Conservation (phyloP, 2,113 vertebrate genomes). For the Loxodonta africana region DNA sequence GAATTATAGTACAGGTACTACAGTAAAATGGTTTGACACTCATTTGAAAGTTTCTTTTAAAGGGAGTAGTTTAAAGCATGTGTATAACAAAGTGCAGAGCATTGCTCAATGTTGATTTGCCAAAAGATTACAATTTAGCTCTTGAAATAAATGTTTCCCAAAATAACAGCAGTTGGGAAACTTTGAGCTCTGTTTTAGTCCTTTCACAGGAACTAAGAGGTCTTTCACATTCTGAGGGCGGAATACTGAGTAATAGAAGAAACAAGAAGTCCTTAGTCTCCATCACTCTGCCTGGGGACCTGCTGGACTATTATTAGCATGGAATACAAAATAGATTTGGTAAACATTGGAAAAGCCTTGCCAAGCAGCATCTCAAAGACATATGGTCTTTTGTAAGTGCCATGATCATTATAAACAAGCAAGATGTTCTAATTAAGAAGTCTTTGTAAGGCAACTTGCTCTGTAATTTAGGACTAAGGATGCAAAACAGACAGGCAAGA, state of each 20-base stretch:
- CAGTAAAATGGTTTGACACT: neutral
- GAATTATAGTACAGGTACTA: neutral
- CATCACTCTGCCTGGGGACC: slow-evolving; percentile 78
- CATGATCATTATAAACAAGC: neutral
- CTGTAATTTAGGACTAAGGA: slow-evolving; percentile 65
- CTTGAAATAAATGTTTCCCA: slow-evolving; percentile 86
- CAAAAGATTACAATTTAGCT: slow-evolving; percentile 80
- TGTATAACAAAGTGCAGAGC: slow-evolving; percentile 64
- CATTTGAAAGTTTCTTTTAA: slow-evolving; percentile 45
- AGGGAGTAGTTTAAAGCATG: slow-evolving; percentile 53
- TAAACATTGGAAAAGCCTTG: slow-evolving; percentile 88
- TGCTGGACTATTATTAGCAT: slow-evolving; percentile 88
- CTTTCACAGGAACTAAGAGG: slow-evolving; percentile 87
- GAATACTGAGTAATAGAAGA: slow-evolving; percentile 82
- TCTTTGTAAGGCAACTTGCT: slow-evolving; percentile 72
- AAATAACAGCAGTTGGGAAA: slow-evolving; percentile 87
- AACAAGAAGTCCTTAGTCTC: slow-evolving; percentile 88
- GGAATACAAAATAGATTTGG: slow-evolving; percentile 87
- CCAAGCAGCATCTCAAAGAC: slow-evolving; percentile 82
- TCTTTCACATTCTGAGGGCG: slow-evolving; percentile 86
- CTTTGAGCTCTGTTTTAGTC: slow-evolving; percentile 84
- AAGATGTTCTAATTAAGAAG: slow-evolving; percentile 65
- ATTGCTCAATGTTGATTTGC: slow-evolving; percentile 76
- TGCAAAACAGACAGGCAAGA: slow-evolving; percentile 52
- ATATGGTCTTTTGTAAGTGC: slow-evolving; percentile 83